phyloP scores from a whole-genome alignment of 92 coral and sea anemone genomes.

The Plumapathes pennacea region DNA sequence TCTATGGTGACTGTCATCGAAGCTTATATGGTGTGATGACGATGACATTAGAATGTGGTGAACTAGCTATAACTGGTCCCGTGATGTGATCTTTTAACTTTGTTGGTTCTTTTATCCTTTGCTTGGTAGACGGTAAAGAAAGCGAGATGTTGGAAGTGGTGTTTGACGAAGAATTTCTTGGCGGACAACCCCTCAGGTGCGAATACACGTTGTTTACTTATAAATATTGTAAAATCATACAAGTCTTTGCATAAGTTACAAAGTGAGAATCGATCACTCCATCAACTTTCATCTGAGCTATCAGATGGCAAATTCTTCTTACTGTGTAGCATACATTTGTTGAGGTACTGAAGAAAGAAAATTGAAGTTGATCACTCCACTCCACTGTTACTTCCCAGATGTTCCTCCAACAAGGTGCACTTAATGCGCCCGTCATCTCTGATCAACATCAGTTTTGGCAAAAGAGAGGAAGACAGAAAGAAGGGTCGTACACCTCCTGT shows the following conservation, averaged over 20 bases:
- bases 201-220: slow-evolving; percentile 6
- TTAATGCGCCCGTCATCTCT: slow-evolving; percentile 72
- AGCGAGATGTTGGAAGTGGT: slow-evolving; percentile 77
- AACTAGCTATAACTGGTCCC: too few species aligned
- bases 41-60: too few species aligned
- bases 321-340: not conserved
- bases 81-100: too few species aligned
- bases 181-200: slow-evolving; percentile 79
- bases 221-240: too few species aligned
- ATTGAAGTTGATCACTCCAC: not conserved
- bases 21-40: too few species aligned
- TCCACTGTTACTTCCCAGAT: slow-evolving; percentile 17
- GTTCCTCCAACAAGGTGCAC: slow-evolving; percentile 66
- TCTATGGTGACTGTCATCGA: not conserved
- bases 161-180: slow-evolving; percentile 85
- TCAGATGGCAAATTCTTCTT: too few species aligned
- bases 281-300: too few species aligned
- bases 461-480: slow-evolving; percentile 69
- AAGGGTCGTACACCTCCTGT: slow-evolving; percentile 29
- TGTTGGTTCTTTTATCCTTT: not conserved
- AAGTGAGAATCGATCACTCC: too few species aligned
- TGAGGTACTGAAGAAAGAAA: not conserved
- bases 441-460: slow-evolving; percentile 78
- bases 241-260: too few species aligned
- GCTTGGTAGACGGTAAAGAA: too few species aligned